Evolutionary conservation across 2,113 vertebrate genomes (phyloP).

Genomic region (Melanostigma gelatinosum): DNA sequence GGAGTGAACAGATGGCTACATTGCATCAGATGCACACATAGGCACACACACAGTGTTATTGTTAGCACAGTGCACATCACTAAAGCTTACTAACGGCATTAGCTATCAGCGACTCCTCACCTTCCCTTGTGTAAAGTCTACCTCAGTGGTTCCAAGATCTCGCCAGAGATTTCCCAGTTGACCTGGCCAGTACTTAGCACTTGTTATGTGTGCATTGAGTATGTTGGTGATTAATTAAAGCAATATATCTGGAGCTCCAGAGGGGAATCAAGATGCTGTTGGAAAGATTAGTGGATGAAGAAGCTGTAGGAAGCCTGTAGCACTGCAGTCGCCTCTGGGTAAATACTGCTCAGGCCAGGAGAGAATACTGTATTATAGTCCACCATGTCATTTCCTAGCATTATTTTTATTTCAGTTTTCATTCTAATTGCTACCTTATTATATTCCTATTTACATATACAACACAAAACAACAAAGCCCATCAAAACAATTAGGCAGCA

Average conservation of each 20-base stretch:
- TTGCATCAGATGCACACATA: background rate
- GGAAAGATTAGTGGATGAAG: constrained; percentile 50
- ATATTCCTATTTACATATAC: background rate
- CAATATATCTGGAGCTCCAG: constrained; percentile 54
- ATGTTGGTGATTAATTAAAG: constrained; percentile 73
- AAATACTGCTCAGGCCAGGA: constrained; percentile 8
- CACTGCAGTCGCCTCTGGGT: constrained; percentile 5
- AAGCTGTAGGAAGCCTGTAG: constrained; percentile 9
- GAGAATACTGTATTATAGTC: background rate
- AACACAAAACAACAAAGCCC: background rate
- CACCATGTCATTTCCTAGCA: background rate
- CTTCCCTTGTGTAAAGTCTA: constrained; percentile 35
- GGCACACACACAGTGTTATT: background rate
- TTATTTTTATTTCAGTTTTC: background rate
- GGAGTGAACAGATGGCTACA: background rate
- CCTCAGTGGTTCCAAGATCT: constrained; percentile 34
- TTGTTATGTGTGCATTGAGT: constrained; percentile 64
- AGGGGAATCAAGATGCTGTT: constrained; percentile 60
- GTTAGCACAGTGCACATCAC: constrained; percentile 16
- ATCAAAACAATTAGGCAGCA: background rate
- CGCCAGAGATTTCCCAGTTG: constrained; percentile 45
- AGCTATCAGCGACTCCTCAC: constrained; percentile 16
- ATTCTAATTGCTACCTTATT: background rate
- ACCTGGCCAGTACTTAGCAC: constrained; percentile 60
- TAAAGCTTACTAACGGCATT: constrained; percentile 15